Evolutionary conservation across 2,888 invertebrate genomes (phyloP).

Genomic region (Drosophila eohydei): DNA sequence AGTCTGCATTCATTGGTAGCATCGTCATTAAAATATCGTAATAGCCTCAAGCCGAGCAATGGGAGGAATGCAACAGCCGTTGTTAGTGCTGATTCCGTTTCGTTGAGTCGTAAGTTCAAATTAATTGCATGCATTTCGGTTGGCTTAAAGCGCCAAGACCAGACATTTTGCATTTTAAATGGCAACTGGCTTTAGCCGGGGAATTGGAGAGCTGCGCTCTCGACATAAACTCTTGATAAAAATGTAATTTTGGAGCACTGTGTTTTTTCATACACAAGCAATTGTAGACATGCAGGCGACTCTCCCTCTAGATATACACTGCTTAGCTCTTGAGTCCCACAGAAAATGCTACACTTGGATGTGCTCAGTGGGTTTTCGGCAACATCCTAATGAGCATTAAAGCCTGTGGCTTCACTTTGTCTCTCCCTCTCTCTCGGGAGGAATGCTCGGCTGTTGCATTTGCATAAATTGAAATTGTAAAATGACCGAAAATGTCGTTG

Average conservation of each 20-base stretch:
- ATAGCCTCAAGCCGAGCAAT: constrained; percentile 5
- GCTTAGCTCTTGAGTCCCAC: not conserved
- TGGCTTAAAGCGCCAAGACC: constrained; percentile 39
- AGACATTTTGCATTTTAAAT: constrained; percentile 66
- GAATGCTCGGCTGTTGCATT: constrained; percentile 58
- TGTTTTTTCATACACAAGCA: constrained; percentile 36
- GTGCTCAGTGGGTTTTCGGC: constrained; percentile 3
- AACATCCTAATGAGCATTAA: constrained; percentile 71
- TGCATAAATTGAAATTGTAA: constrained; percentile 70
- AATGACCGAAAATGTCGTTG: constrained; percentile 42
- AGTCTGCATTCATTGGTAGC: not conserved
- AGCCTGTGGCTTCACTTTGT: constrained; percentile 48
- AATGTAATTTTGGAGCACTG: constrained; percentile 46
- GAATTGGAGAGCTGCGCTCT: constrained; percentile 6
- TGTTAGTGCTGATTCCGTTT: constrained; percentile 23
- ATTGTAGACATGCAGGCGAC: constrained; percentile 51
- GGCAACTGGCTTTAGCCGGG: constrained; percentile 27
- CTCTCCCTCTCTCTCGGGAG: not conserved
- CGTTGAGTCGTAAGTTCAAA: constrained; percentile 51
- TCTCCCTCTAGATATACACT: constrained; percentile 7
- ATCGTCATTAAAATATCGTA: constrained; percentile 37
- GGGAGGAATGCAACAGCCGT: constrained; percentile 18
- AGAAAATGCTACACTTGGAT: constrained; percentile 8
- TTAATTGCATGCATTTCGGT: constrained; percentile 71
- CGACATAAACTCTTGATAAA: constrained; percentile 39